Conservation (phyloP, 2,888 invertebrate species). For the Polymixis flavicincta region DNA sequence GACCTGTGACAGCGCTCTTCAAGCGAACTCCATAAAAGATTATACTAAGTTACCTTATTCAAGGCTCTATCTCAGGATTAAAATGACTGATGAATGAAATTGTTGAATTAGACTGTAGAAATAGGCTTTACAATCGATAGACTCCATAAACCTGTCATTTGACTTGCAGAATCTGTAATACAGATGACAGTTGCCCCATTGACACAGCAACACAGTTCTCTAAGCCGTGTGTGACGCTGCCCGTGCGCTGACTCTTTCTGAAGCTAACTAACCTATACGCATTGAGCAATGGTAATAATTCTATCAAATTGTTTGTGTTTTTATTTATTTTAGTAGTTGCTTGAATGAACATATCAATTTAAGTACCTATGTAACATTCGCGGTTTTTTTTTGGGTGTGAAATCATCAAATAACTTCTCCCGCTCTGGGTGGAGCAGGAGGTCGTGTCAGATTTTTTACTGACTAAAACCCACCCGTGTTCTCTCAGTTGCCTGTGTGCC, state of each 20-base stretch:
- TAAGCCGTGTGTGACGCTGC: background rate
- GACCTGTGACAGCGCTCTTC: too few species aligned
- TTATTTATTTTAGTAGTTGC: background rate
- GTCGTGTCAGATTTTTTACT: too few species aligned
- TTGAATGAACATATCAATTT: background rate
- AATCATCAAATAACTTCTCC: too few species aligned
- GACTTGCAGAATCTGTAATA: constrained; percentile 30
- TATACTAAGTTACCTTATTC: constrained; percentile 1
- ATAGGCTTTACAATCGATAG: constrained; percentile 18
- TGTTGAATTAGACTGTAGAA: constrained; percentile 19
- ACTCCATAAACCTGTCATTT: constrained; percentile 32
- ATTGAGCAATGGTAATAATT: background rate
- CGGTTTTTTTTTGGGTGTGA: too few species aligned
- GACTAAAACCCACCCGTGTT: too few species aligned
- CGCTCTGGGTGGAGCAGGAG: too few species aligned
- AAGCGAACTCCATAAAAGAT: background rate
- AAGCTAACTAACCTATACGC: background rate
- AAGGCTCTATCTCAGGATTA: constrained; percentile 10
- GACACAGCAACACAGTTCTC: constrained; percentile 41
- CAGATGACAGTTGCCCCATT: constrained; percentile 47
- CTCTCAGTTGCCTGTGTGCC: too few species aligned
- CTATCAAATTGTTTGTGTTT: background rate
- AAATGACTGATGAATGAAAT: constrained; percentile 23
- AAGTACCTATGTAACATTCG: too few species aligned
- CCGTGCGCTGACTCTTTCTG: background rate